These are phyloP conservation scores for Brachyptera risi DNA, from an alignment of 2,888 invertebrate species.

Conservation along the genomic window DNA sequence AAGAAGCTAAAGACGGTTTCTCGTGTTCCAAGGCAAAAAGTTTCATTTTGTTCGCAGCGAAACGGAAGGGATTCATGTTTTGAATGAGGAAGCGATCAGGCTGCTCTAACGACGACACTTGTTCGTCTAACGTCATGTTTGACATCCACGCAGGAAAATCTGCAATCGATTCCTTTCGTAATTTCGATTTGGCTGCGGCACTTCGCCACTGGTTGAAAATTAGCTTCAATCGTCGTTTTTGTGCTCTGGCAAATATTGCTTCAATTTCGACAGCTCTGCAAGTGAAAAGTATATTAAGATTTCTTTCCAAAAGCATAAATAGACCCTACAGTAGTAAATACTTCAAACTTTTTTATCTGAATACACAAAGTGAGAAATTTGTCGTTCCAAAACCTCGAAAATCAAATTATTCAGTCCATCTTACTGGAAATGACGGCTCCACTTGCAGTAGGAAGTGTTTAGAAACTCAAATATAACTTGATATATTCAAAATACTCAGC, in stretches of 20 bases:
- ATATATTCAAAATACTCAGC: neutral
- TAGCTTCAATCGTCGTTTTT: neutral
- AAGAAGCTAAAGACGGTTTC: neutral
- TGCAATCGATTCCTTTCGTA: neutral
- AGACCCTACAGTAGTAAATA: neutral
- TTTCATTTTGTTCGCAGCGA: neutral
- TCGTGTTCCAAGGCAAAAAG: neutral
- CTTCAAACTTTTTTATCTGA: no score
- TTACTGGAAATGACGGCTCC: no score
- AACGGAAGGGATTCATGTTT: neutral
- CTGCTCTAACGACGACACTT: neutral
- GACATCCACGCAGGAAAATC: slow-evolving; percentile 17
- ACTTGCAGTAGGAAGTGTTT: no score
- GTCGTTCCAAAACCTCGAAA: no score
- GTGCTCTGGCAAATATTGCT: neutral
- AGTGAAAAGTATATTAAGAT: neutral
- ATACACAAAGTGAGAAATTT: no score
- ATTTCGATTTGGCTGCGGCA: neutral
- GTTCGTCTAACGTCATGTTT: slow-evolving; percentile 3
- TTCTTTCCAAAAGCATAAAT: no score
- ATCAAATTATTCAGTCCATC: no score
- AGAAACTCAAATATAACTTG: neutral
- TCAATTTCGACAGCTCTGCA: neutral
- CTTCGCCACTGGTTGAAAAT: neutral
- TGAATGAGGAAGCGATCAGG: slow-evolving; percentile 1